Evolutionary conservation across 2,113 vertebrate genomes (phyloP).

Genomic region (Tylochromis polylepis): DNA sequence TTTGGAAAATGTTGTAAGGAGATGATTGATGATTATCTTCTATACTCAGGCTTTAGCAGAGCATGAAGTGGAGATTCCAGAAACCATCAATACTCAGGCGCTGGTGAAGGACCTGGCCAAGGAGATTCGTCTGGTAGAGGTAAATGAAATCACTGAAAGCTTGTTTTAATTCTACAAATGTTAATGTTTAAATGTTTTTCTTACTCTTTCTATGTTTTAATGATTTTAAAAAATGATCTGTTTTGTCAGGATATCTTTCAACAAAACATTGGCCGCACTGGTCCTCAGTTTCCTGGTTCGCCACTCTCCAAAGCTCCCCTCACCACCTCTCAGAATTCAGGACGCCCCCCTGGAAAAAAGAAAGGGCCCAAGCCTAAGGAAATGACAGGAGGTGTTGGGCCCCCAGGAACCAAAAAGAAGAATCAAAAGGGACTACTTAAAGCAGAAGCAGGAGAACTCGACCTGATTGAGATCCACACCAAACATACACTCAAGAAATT

Average conservation of each 20-base stretch:
- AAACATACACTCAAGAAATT: conserved; percentile 82
- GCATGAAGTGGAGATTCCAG: conserved; percentile 88
- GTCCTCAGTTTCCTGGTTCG: conserved; percentile 76
- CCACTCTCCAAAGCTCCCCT: conserved; percentile 73
- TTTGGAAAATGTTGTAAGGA: neutral
- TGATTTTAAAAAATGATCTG: neutral
- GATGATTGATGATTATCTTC: neutral
- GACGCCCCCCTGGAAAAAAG: conserved; percentile 79
- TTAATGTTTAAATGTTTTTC: neutral
- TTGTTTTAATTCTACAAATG: neutral
- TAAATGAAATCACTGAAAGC: conserved; percentile 34
- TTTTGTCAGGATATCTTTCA: conserved; percentile 83
- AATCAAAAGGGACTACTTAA: conserved; percentile 74
- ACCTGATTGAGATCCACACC: conserved; percentile 83
- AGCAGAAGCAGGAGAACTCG: conserved; percentile 76
- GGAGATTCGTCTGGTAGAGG: conserved; percentile 89
- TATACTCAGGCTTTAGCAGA: conserved; percentile 77
- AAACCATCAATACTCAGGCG: conserved; percentile 83
- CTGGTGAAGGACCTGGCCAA: conserved; percentile 90
- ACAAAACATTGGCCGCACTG: conserved; percentile 84
- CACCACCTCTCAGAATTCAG: conserved; percentile 72
- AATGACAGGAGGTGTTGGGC: conserved; percentile 38
- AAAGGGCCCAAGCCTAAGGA: conserved; percentile 81
- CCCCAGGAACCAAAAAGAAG: conserved; percentile 76
- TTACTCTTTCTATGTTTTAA: neutral